A percentile compares a stretch with the other conserved stretches of the same genome.
phyloP scores from a whole-genome alignment of 2,113 vertebrate genomes.

The Lutjanus erythropterus region DNA sequence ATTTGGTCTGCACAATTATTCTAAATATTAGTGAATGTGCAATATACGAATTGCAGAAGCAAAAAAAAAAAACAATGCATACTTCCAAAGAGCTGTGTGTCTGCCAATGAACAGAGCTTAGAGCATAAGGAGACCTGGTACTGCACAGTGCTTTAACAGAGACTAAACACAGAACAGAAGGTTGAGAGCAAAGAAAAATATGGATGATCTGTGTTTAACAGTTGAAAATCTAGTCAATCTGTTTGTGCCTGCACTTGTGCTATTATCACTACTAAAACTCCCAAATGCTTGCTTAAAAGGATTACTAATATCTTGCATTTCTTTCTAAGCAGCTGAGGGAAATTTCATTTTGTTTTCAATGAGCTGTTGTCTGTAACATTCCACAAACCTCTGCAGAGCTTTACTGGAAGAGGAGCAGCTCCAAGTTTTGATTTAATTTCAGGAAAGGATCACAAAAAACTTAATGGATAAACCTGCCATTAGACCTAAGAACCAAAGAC shows the following conservation, averaged over 20 bases:
- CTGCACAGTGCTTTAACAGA: conserved; percentile 4
- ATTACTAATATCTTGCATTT: conserved; percentile 9
- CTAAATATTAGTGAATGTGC: too few relatives aligned
- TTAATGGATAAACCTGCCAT: conserved; percentile 23
- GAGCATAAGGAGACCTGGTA: neutral
- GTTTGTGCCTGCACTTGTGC: neutral
- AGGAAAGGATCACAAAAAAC: conserved; percentile 10
- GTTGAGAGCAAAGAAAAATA: conserved; percentile 9
- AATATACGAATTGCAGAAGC: too few relatives aligned
- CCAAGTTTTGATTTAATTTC: conserved; percentile 37
- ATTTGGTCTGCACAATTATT: too few relatives aligned
- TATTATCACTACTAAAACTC: conserved; percentile 10
- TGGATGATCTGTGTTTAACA: neutral
- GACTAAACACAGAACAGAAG: conserved; percentile 34
- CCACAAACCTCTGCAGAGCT: conserved; percentile 26
- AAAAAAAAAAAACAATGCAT: neutral
- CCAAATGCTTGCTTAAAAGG: conserved; percentile 5
- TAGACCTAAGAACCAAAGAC: neutral
- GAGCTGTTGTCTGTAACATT: conserved; percentile 25
- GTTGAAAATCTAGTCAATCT: conserved; percentile 8
- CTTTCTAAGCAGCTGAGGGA: conserved; percentile 35
- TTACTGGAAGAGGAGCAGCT: conserved; percentile 22
- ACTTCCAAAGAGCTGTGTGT: neutral
- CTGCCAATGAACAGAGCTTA: neutral
- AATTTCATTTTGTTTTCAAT: conserved; percentile 39